Percentiles rank a stretch among this genome's conserved stretches.
Evolutionary conservation across 2,113 vertebrate genomes (phyloP).

Genomic region (Silurus meridionalis): DNA sequence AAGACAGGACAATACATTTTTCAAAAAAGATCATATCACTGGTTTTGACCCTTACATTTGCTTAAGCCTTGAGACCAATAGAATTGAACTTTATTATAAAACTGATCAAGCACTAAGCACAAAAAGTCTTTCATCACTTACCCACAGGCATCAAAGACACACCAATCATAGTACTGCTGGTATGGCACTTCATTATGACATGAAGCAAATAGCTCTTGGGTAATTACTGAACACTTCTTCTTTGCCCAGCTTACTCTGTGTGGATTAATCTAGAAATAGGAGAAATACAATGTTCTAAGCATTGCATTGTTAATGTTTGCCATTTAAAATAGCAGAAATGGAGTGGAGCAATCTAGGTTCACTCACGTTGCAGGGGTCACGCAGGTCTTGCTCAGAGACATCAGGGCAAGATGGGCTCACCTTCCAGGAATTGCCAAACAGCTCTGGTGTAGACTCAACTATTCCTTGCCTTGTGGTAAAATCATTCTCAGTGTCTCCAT

Average conservation of each 20-base stretch:
- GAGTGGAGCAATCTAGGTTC: not conserved
- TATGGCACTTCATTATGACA: slow-evolving; percentile 80
- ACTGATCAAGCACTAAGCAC: not conserved
- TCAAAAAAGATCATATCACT: too few species aligned
- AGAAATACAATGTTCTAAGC: not conserved
- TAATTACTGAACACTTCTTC: slow-evolving; percentile 74
- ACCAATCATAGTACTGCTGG: slow-evolving; percentile 86
- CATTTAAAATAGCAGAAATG: not conserved
- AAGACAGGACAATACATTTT: too few species aligned
- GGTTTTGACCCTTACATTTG: too few species aligned
- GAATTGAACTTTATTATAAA: not conserved
- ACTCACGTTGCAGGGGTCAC: slow-evolving; percentile 80
- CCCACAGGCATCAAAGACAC: slow-evolving; percentile 88
- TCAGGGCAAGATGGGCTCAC: slow-evolving; percentile 85
- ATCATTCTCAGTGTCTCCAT: slow-evolving; percentile 85
- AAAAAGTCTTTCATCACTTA: slow-evolving; percentile 64
- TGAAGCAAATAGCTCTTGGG: slow-evolving; percentile 73
- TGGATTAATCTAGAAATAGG: slow-evolving; percentile 66
- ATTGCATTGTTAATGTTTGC: not conserved
- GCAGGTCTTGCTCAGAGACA: slow-evolving; percentile 69
- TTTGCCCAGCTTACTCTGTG: slow-evolving; percentile 81
- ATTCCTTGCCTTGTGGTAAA: slow-evolving; percentile 83
- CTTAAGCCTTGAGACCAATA: too few species aligned
- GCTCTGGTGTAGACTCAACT: slow-evolving; percentile 79
- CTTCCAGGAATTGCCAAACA: slow-evolving; percentile 91